Conservation (phyloP, 2,888 invertebrate species). For the Tinea pellionella region DNA sequence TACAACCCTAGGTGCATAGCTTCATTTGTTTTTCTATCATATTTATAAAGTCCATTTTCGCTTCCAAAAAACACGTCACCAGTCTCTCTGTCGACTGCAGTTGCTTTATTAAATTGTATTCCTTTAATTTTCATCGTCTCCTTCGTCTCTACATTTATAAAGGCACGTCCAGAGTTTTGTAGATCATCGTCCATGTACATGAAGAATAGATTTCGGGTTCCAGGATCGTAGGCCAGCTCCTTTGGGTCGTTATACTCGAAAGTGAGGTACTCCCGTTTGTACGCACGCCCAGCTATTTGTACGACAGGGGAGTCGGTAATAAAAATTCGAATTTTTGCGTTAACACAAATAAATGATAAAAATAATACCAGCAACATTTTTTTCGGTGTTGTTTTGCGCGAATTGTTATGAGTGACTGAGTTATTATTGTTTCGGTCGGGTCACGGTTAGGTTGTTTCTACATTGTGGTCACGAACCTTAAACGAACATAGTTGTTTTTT, state of each 20-base stretch:
- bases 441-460: not conserved
- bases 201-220: conserved; percentile 49
- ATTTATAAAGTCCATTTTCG: conserved; percentile 51
- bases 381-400: not conserved
- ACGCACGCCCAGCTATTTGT: conserved; percentile 41
- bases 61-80: conserved; percentile 56
- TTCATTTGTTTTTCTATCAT: conserved; percentile 35
- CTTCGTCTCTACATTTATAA: conserved; percentile 45
- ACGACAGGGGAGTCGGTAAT: conserved; percentile 41
- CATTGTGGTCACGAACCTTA: not conserved
- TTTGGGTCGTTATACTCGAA: conserved; percentile 37
- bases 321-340: conserved; percentile 29
- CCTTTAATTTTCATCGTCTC: conserved; percentile 38
- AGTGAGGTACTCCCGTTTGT: conserved; percentile 45
- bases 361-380: not conserved
- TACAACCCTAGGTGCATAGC: conserved; percentile 46
- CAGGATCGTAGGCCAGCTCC: conserved; percentile 51
- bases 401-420: not conserved
- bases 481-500: not conserved
- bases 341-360: not conserved
- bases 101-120: conserved; percentile 47
- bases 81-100: conserved; percentile 43
- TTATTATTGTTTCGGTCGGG: not conserved
- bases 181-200: conserved; percentile 54
- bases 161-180: conserved; percentile 50